phyloP scores from a whole-genome alignment of 2,888 invertebrate genomes.

The Coleophora deauratella region DNA sequence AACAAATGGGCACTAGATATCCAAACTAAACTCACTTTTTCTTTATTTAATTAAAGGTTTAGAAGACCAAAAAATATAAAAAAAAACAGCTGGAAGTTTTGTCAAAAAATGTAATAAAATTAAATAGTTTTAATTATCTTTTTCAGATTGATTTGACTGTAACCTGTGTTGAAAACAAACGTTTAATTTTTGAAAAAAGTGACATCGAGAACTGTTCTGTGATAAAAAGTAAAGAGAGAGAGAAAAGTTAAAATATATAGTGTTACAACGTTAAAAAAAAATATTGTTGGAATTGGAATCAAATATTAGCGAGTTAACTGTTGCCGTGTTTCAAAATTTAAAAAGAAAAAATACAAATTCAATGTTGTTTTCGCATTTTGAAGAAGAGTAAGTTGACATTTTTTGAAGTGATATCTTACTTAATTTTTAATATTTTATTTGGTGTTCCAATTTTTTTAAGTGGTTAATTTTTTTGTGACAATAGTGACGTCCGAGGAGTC shows the following conservation, averaged over 20 bases:
- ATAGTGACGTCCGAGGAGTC: slow-evolving; percentile 65
- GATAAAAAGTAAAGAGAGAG: slow-evolving; percentile 36
- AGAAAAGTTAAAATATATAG: slow-evolving; percentile 24
- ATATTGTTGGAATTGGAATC: slow-evolving; percentile 1
- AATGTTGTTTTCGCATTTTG: slow-evolving; percentile 55
- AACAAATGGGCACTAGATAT: too few species aligned
- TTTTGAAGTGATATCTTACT: too few species aligned
- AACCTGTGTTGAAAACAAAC: slow-evolving; percentile 17
- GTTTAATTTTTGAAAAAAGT: slow-evolving; percentile 19
- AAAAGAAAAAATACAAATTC: slow-evolving; percentile 54
- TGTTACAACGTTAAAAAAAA: slow-evolving; percentile 13
- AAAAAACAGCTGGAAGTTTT: too few species aligned
- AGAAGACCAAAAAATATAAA: too few species aligned
- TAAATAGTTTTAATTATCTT: slow-evolving; percentile 12
- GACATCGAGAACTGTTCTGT: slow-evolving; percentile 50
- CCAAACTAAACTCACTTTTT: too few species aligned
- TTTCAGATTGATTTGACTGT: slow-evolving; percentile 35
- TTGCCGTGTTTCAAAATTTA: slow-evolving; percentile 38
- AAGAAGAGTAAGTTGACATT: slow-evolving; percentile 58
- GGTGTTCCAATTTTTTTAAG: slow-evolving; percentile 4
- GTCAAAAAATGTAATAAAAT: too few species aligned
- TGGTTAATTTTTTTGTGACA: slow-evolving; percentile 19
- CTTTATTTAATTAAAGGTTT: too few species aligned
- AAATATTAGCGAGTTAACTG: slow-evolving; percentile 54
- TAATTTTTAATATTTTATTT: slow-evolving; percentile 13